These are phyloP conservation scores for Ormyrus nitidulus DNA, from an alignment of 2,888 invertebrate species.

Conservation along the genomic window DNA sequence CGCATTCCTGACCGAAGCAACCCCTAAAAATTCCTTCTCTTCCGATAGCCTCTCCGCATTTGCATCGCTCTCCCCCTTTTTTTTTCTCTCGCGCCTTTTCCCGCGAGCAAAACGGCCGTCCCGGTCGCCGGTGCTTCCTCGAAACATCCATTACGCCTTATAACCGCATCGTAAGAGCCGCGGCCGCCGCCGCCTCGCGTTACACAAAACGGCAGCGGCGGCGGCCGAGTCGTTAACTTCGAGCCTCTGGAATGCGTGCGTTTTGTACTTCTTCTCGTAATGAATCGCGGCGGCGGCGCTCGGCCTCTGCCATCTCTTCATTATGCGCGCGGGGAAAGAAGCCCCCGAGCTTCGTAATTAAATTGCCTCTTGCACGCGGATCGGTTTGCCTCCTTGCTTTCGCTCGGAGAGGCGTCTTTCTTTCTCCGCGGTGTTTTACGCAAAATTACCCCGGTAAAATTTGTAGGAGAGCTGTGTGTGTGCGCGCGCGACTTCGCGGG, in stretches of 20 bases:
- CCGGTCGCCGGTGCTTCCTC: background rate
- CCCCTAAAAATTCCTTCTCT: no score
- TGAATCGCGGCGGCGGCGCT: slow-evolving; percentile 33
- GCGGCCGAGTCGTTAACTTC: slow-evolving; percentile 24
- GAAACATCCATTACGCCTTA: background rate
- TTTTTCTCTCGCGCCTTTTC: background rate
- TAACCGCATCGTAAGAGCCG: background rate
- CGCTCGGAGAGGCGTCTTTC: no score
- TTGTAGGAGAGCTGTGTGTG: background rate
- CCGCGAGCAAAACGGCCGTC: background rate
- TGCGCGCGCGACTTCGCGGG: background rate
- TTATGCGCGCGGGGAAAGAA: slow-evolving; percentile 30
- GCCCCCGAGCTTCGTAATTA: slow-evolving; percentile 43
- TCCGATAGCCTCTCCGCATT: no score
- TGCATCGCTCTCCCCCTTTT: no score
- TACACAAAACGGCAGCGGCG: background rate
- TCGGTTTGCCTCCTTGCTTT: background rate
- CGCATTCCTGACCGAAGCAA: no score
- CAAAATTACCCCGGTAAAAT: slow-evolving; percentile 35
- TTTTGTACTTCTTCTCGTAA: slow-evolving; percentile 28
- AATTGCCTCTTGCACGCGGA: slow-evolving; percentile 26
- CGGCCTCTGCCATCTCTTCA: slow-evolving; percentile 31
- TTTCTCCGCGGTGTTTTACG: no score
- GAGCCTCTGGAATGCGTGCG: slow-evolving; percentile 37
- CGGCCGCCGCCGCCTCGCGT: background rate